A percentile compares a stretch with the other conserved stretches of the same genome.
These are phyloP conservation scores for Trachelus tabidus DNA, from an alignment of 2,888 invertebrate species.

Conservation along the genomic window DNA sequence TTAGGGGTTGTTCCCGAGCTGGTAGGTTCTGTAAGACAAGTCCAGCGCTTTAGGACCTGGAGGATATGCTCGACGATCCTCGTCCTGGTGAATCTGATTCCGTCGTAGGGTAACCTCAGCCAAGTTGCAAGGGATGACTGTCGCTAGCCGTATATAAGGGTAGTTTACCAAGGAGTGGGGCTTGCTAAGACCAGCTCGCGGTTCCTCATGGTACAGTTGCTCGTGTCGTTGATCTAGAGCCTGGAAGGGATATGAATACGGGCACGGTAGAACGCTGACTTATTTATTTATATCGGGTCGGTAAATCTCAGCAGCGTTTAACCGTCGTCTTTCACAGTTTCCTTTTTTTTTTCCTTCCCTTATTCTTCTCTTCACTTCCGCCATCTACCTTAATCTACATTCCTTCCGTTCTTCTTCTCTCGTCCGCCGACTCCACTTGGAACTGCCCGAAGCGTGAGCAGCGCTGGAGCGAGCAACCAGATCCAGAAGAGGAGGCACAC, in stretches of 20 bases:
- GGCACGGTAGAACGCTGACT: constrained; percentile 23
- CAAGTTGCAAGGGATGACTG: neutral
- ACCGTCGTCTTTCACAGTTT: constrained; percentile 29
- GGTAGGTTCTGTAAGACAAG: neutral
- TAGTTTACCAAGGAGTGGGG: neutral
- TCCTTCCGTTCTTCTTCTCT: constrained; percentile 2
- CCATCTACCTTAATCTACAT: constrained; percentile 6
- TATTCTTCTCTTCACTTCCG: neutral
- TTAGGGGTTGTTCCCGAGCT: neutral
- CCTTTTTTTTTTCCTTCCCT: constrained; percentile 19
- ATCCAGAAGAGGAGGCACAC: neutral
- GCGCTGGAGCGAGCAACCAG: neutral
- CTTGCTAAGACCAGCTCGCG: neutral
- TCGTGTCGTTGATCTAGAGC: neutral
- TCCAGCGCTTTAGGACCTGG: neutral
- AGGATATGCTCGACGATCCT: neutral
- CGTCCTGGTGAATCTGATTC: neutral
- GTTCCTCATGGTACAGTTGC: neutral
- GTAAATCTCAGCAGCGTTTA: constrained; percentile 38
- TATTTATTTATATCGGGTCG: constrained; percentile 47
- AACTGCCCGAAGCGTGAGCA: neutral
- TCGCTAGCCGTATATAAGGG: neutral
- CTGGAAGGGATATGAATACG: constrained; percentile 25
- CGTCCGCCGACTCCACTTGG: neutral
- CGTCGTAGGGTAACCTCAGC: neutral